A percentile compares a stretch with the other conserved stretches of the same genome.
phyloP scores from a whole-genome alignment of 2,888 invertebrate genomes.

The Lithophane semibrunnea region DNA sequence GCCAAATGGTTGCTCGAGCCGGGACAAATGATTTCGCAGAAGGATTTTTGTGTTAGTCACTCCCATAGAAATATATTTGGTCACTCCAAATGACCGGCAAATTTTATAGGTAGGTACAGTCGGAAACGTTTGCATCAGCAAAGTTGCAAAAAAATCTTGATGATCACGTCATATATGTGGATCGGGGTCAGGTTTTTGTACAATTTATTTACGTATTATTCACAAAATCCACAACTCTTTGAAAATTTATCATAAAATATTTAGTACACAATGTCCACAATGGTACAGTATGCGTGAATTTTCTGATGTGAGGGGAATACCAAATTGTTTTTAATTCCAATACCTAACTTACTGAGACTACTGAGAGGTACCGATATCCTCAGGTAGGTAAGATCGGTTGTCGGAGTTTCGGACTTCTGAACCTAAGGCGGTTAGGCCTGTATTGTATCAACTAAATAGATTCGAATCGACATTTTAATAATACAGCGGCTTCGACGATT shows the following conservation, averaged over 20 bases:
- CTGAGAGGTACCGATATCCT: background rate
- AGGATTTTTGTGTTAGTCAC: slow-evolving; percentile 66
- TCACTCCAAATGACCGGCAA: slow-evolving; percentile 62
- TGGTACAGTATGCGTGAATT: slow-evolving; percentile 15
- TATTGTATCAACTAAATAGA: too few species aligned
- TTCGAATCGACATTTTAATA: too few species aligned
- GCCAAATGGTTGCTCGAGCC: slow-evolving; percentile 49
- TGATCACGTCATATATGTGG: slow-evolving; percentile 43
- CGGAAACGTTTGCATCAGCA: slow-evolving; percentile 39
- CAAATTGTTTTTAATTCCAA: background rate
- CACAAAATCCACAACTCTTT: too few species aligned
- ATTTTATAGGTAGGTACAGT: slow-evolving; percentile 40
- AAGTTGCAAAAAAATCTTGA: slow-evolving; percentile 40
- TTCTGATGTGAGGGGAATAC: slow-evolving; percentile 3
- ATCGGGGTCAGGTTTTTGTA: slow-evolving; percentile 33
- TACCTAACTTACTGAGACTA: background rate
- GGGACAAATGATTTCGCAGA: slow-evolving; percentile 66
- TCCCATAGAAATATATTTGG: too few species aligned
- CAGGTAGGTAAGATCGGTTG: background rate
- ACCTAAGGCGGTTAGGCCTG: too few species aligned
- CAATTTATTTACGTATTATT: too few species aligned
- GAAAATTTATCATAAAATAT: too few species aligned
- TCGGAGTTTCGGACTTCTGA: background rate
- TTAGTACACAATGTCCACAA: background rate
- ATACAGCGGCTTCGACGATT: too few species aligned